Evolutionary conservation across 2,113 vertebrate species (phyloP).

Genomic region (Cyphomyrus plagiostoma): DNA sequence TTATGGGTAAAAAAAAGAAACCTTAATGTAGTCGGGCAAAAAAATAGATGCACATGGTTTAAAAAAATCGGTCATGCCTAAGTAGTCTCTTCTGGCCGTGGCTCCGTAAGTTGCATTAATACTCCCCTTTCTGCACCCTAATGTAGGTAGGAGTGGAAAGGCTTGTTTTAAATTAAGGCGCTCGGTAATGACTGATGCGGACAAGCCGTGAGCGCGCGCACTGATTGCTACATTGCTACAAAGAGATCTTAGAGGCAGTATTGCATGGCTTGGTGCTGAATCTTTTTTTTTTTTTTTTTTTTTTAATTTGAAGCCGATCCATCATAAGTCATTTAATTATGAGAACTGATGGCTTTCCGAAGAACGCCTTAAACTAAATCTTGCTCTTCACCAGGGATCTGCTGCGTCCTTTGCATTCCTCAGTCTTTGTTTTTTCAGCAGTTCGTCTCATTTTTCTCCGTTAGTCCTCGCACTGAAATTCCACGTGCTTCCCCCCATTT

Average conservation of each 20-base stretch:
- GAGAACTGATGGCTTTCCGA: constrained; percentile 20
- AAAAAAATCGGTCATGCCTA: neutral
- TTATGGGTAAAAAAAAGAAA: neutral
- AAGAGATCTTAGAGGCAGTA: neutral
- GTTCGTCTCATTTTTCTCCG: constrained; percentile 31
- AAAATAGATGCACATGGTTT: neutral
- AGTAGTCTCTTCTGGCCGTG: neutral
- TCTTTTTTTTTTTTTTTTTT: neutral
- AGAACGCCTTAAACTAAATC: constrained; percentile 8
- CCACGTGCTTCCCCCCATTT: constrained; percentile 45
- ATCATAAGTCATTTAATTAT: constrained; percentile 19
- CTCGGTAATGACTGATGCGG: neutral
- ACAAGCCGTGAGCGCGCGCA: neutral
- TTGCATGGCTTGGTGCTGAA: neutral
- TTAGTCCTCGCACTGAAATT: constrained; percentile 44
- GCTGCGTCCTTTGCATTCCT: constrained; percentile 8
- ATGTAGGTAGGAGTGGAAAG: neutral
- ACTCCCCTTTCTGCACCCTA: neutral
- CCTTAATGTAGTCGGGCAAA: neutral
- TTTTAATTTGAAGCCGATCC: constrained; percentile 11
- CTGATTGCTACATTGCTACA: constrained; percentile 7
- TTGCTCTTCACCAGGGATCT: neutral
- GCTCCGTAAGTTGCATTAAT: neutral
- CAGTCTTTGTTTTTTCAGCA: constrained; percentile 15
- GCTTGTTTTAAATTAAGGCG: neutral